Evolutionary conservation across 2,888 invertebrate species (phyloP), one percentile per base, ranked within the genome.

Genomic region (Hoplodrina blanda): DNA sequence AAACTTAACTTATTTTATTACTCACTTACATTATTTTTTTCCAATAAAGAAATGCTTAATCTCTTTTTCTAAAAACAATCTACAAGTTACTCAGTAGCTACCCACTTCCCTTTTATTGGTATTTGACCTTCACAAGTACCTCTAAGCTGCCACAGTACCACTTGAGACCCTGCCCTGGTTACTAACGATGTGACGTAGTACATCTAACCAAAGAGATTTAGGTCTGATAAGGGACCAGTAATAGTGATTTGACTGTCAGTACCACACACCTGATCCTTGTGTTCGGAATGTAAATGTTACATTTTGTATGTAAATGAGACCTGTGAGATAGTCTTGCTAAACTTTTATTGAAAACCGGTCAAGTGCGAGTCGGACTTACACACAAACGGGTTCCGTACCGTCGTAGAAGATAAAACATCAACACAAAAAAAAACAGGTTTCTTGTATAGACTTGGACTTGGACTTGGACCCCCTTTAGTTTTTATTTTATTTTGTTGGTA

Each of bases 161-260:
- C 50, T 66, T 17, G 46, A 65, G 54, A 56, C 25, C 52, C 25
- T 17, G 17, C 17, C 33, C 19, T 17, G 44, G 7, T 41, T 44
- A 25, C n/a, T 6, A 57, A 25, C 30, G 56, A 66, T 62, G 49
- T 41, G 41, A 41, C 50, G 46, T 46, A 72, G 25, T 57, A 72
- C 61, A 41, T 37, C 41, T 20, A 30, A 59, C 46, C 19, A 46
- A 62, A 19, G 55, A 62, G 59, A 59, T 66, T 52, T 33, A 41
- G 54, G 53, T 17, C 25, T 54, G 55, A 60, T 62, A 59, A 54
- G 50, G 72, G 61, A 30, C 25, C 11, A 33, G 19, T 20, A 20
- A 37, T 20, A 52, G 15, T 33, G 25, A 53, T 57, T 75, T 37
- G 20, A 46, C 56, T 66, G 52, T 57, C 57, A 75, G 56, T 19